Percentiles rank a stretch among this genome's conserved stretches.
These are phyloP conservation scores for Picus viridis DNA, from an alignment of 2,797 vertebrate genomes.

Conservation along the genomic window DNA sequence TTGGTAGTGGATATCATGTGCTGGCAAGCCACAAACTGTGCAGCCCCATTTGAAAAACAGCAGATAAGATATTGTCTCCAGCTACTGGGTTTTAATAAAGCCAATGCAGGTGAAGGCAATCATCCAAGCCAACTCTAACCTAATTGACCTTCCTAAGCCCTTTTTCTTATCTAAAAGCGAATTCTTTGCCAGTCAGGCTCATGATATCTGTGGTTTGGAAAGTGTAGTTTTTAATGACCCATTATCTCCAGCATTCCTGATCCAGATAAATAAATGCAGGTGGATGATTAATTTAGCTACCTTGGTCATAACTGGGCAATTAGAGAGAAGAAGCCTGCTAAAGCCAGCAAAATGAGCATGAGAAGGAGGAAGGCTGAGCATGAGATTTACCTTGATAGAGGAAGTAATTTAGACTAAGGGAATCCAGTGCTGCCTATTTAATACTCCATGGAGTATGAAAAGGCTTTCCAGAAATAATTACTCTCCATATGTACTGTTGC, in stretches of 20 bases:
- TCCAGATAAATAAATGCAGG: slow-evolving; percentile 49
- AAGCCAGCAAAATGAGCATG: slow-evolving; percentile 11
- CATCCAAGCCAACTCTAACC: slow-evolving; percentile 62
- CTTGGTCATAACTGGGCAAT: slow-evolving; percentile 30
- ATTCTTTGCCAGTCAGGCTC: slow-evolving; percentile 36
- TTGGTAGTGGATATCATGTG: background rate
- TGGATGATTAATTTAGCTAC: slow-evolving; percentile 54
- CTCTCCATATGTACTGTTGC: background rate
- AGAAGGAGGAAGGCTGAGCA: background rate
- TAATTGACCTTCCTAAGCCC: slow-evolving; percentile 56
- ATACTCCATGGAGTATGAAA: slow-evolving; percentile 60
- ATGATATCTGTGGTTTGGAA: slow-evolving; percentile 8
- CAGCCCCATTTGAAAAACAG: slow-evolving; percentile 48
- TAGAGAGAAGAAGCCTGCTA: slow-evolving; percentile 33
- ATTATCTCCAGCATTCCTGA: slow-evolving; percentile 24
- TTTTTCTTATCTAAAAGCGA: slow-evolving; percentile 59
- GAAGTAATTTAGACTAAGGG: slow-evolving; percentile 34
- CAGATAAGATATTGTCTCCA: slow-evolving; percentile 61
- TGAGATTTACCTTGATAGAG: slow-evolving; percentile 18
- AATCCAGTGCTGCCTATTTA: slow-evolving; percentile 48
- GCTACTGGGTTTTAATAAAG: slow-evolving; percentile 32
- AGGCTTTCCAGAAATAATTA: slow-evolving; percentile 52
- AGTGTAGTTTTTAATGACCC: slow-evolving; percentile 27
- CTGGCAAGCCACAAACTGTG: slow-evolving; percentile 13
- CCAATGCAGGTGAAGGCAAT: slow-evolving; percentile 5